Evolutionary conservation across 2,113 vertebrate species (phyloP).

Genomic region (Archilochus colubris): DNA sequence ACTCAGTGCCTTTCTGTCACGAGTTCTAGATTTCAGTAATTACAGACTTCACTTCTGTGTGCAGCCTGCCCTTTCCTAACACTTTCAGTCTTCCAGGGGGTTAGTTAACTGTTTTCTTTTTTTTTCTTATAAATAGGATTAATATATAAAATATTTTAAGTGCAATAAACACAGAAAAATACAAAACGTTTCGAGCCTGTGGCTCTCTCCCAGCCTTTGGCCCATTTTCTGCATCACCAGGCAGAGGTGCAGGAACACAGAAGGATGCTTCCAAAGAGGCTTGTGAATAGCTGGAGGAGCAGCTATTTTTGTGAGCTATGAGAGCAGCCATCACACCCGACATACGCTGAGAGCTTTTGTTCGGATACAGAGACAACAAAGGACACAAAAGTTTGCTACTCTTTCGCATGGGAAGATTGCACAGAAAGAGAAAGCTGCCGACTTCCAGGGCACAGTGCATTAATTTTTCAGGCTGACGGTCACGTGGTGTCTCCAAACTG

Average conservation of each 20-base stretch:
- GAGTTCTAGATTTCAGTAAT: not conserved
- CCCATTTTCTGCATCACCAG: not conserved
- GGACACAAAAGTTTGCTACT: not conserved
- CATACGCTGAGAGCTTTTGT: not conserved
- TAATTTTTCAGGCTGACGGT: not conserved
- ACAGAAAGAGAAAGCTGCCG: not conserved
- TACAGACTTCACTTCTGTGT: not conserved
- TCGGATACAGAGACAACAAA: conserved; percentile 4
- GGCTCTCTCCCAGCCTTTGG: not conserved
- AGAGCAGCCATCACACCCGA: conserved; percentile 15
- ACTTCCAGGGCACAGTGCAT: not conserved
- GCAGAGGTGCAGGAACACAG: not conserved
- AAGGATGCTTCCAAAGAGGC: not conserved
- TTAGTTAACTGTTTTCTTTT: not conserved
- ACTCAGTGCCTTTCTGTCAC: not conserved
- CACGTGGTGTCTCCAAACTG: not conserved
- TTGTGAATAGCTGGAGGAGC: not conserved
- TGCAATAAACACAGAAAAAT: conserved; percentile 57
- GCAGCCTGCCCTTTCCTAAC: not conserved
- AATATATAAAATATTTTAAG: conserved; percentile 57
- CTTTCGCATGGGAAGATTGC: not conserved
- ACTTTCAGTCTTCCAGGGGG: not conserved
- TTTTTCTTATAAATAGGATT: conserved; percentile 51
- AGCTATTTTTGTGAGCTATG: not conserved
- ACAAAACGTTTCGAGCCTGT: conserved; percentile 43